Conservation (phyloP, 2,113 vertebrate species). For the Corythornis madagascariensis region DNA sequence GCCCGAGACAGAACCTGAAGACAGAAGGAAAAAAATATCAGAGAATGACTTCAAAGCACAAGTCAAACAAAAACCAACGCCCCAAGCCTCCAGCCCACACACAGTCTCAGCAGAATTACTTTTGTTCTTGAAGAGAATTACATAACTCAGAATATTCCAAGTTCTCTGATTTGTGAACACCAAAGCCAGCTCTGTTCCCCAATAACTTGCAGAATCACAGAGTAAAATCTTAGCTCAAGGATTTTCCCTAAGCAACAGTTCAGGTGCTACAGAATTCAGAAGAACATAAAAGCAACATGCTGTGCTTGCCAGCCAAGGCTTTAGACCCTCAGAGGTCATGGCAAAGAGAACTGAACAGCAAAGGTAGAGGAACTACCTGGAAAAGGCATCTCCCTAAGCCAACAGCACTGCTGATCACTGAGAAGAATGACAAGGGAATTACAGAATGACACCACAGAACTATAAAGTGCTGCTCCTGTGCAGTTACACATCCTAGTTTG, state of each 20-base stretch:
- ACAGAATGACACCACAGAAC: neutral
- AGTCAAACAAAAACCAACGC: neutral
- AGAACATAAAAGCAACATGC: neutral
- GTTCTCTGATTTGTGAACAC: neutral
- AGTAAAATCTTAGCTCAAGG: neutral
- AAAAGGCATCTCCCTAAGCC: neutral
- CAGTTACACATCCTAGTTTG: neutral
- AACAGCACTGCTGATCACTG: neutral
- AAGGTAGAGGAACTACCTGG: neutral
- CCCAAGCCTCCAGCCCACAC: constrained; percentile 39
- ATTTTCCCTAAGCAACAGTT: neutral
- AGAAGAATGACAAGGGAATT: neutral
- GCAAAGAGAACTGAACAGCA: neutral
- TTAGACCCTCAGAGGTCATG: neutral
- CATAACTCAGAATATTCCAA: neutral
- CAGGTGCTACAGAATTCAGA: neutral
- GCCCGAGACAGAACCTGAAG: constrained; percentile 92
- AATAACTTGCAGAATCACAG: neutral
- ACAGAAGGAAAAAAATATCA: neutral
- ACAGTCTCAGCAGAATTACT: constrained; percentile 15
- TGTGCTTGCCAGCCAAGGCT: neutral
- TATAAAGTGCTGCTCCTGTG: neutral
- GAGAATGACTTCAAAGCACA: constrained; percentile 12
- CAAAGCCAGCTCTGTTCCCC: neutral
- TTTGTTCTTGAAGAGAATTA: constrained; percentile 28